A percentile compares a stretch with the other conserved stretches of the same genome.
Evolutionary conservation across 2,888 invertebrate genomes (phyloP).

Genomic region (Pterobdella sp.): DNA sequence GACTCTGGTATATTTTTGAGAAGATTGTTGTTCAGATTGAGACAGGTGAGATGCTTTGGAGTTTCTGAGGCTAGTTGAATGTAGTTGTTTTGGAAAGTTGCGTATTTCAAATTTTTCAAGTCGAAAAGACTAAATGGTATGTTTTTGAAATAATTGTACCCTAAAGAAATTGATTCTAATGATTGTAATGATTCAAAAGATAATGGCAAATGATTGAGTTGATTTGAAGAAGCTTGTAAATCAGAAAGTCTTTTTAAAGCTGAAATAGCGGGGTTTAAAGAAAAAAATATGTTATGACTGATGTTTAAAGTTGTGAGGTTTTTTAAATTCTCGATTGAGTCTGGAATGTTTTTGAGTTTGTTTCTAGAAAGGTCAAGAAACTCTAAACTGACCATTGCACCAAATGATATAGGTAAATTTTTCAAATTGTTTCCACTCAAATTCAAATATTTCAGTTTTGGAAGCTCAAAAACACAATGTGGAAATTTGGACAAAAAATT

Average conservation of each 20-base stretch:
- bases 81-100: not conserved
- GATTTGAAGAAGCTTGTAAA: slow-evolving; percentile 7
- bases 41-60: not conserved
- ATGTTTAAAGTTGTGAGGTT: slow-evolving; percentile 10
- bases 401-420: not conserved
- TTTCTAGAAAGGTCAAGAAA: slow-evolving; percentile 1
- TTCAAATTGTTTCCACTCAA: slow-evolving; percentile 12
- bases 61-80: not conserved
- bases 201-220: slow-evolving; percentile 2
- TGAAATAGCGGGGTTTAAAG: not conserved
- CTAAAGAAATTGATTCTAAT: slow-evolving; percentile 4
- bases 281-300: not conserved
- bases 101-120: not conserved
- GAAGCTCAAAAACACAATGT: not conserved
- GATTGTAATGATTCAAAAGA: slow-evolving; percentile 2
- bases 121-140: slow-evolving; percentile 4
- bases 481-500: slow-evolving; percentile 9
- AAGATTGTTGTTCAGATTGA: slow-evolving; percentile 12
- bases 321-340: not conserved
- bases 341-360: slow-evolving; percentile 1
- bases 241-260: not conserved
- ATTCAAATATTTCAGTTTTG: not conserved
- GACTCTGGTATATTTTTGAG: slow-evolving; percentile 5
- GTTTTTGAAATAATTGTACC: slow-evolving; percentile 7
- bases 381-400: not conserved